These are phyloP conservation scores for Nasonia oneida DNA, from an alignment of 2,888 invertebrate species.

Conservation along the genomic window DNA sequence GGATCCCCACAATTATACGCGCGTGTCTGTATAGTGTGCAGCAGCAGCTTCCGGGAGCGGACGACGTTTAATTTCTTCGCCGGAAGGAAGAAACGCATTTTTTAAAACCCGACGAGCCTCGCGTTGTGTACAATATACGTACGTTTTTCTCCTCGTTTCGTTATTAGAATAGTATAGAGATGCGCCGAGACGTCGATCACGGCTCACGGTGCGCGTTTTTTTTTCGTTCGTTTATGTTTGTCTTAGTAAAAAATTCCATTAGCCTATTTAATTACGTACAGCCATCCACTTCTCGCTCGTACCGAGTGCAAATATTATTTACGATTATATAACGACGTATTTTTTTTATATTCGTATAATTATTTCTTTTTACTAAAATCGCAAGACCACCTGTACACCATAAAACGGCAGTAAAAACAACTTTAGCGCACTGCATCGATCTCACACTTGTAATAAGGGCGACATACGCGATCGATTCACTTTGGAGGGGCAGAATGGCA, in stretches of 20 bases:
- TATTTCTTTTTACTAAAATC: constrained; percentile 57
- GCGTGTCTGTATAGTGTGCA: not conserved
- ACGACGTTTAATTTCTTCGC: constrained; percentile 35
- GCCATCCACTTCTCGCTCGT: constrained; percentile 32
- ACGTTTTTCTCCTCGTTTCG: constrained; percentile 6
- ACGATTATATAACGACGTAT: constrained; percentile 21
- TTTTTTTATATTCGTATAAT: constrained; percentile 39
- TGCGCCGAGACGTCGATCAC: constrained; percentile 33
- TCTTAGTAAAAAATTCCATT: constrained; percentile 61
- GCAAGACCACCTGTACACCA: constrained; percentile 65
- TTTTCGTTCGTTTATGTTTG: constrained; percentile 42
- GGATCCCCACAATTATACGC: constrained; percentile 16
- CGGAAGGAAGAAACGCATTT: constrained; percentile 62
- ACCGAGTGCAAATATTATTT: constrained; percentile 55
- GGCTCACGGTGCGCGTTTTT: constrained; percentile 6
- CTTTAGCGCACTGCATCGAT: constrained; percentile 64
- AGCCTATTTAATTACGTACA: constrained; percentile 48
- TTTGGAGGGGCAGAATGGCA: constrained; percentile 56
- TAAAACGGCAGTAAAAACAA: constrained; percentile 72
- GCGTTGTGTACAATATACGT: not conserved
- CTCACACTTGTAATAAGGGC: constrained; percentile 57
- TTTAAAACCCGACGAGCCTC: not conserved
- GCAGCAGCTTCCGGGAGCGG: constrained; percentile 27
- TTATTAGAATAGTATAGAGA: not conserved
- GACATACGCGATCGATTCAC: constrained; percentile 38